These are phyloP conservation scores for Mongoloraphidia duomilia DNA, from an alignment of 2,888 invertebrate genomes.

Conservation along the genomic window DNA sequence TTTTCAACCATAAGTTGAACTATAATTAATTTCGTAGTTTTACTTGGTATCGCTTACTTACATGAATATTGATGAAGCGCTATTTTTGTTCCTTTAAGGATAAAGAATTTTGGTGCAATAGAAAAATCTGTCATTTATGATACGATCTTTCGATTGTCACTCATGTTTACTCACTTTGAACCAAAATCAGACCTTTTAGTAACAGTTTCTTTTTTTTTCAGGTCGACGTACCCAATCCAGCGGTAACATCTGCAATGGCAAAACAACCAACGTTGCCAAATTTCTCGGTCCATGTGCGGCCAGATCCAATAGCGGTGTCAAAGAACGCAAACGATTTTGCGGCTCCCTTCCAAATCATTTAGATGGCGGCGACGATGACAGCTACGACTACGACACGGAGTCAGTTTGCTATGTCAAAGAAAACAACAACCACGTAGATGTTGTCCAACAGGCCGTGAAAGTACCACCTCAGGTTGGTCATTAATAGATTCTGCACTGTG, in stretches of 20 bases:
- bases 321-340: constrained; percentile 34
- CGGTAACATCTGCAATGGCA: constrained; percentile 57
- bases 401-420: constrained; percentile 24
- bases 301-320: constrained; percentile 34
- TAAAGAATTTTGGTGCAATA: no score
- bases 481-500: no score
- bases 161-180: no score
- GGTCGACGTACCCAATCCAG: constrained; percentile 59
- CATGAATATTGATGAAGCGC: no score
- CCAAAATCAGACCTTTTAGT: no score
- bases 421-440: constrained; percentile 40
- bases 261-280: constrained; percentile 32
- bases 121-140: no score
- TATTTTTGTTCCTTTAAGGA: no score
- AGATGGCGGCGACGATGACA: constrained; percentile 33
- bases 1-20: no score
- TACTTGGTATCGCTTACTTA: no score
- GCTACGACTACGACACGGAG: background rate
- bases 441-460: constrained; percentile 33
- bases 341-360: constrained; percentile 56
- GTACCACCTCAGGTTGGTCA: no score
- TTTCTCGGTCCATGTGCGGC: constrained; percentile 38
- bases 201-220: constrained; percentile 27
- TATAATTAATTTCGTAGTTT: no score
- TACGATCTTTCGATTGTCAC: background rate